Base-by-base conservation (phyloP, 2,888 invertebrate species). In the Oscheius sp. region DNA sequence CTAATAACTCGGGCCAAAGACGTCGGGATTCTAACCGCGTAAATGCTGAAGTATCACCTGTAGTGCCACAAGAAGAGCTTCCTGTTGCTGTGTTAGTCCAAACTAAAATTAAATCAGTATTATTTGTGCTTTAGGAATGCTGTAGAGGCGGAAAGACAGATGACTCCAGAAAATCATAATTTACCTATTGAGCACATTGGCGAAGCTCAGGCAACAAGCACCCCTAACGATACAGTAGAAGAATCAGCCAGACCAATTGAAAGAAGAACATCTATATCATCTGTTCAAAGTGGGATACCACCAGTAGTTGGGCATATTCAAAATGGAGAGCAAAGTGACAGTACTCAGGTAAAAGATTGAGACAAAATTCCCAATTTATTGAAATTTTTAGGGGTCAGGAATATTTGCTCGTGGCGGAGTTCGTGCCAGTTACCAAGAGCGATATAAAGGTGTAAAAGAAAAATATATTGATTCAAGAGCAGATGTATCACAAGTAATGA, bases 191-290 rank as follows among this genome's bases (percentile, higher is more conserved):
- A 56, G 16, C 25, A 63, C 12, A 72, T 77, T n/a, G 73, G 76
- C 18, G 73, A 70, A 35, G 80, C 80, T 7, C 74, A 75, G 29
- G 80, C 80, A 0, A 80, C 80, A 0, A 80, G 80, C 52, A 80
- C 80, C 12, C 80, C 80, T 12, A 41, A 45, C 21, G 56, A 35
- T 16, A 23, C 35, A 7, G 21, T 52, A 43, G 66, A 66, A 66
- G 29, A 35, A n/a, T 23, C 7, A 35, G 7, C 18, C 41, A 41
- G 41, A 9, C 21, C 18, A 16, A 5, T 12, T 6, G 66, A 66
- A 29, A 66, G 66, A 66, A 35, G 64, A 18, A 43, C 46, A 18
- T 72, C 72, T 6, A 18, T 66, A 7, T 63, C 72, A 13, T 72
- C 72, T 9, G 49, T 61, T 35, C 59, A 61, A 9, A 63, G 71